Conservation (phyloP, 2,888 invertebrate species). For the Isoperla grammatica region DNA sequence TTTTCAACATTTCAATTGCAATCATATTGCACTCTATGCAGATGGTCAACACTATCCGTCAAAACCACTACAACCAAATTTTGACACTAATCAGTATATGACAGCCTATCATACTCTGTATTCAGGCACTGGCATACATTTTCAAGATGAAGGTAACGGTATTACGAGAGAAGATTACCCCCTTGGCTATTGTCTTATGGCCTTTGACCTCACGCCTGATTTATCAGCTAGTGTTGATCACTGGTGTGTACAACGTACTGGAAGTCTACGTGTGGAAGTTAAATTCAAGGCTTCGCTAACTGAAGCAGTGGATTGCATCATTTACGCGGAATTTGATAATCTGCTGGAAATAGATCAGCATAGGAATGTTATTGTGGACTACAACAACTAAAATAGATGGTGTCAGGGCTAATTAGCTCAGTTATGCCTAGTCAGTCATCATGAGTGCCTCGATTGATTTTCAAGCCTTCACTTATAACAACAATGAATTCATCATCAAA, state of each 20-base stretch:
- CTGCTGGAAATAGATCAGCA: background rate
- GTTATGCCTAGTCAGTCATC: background rate
- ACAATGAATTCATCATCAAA: background rate
- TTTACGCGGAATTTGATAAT: background rate
- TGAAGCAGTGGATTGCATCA: background rate
- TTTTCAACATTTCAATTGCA: slow-evolving; percentile 32
- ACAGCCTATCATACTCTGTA: background rate
- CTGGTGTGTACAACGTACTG: background rate
- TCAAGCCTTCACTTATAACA: background rate
- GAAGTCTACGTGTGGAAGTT: background rate
- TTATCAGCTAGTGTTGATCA: background rate
- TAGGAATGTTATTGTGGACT: background rate
- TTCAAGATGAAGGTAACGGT: background rate
- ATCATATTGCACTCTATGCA: slow-evolving; percentile 27
- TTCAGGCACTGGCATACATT: background rate
- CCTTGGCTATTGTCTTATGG: background rate
- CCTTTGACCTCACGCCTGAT: slow-evolving; percentile 5
- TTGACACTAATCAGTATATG: slow-evolving; percentile 10
- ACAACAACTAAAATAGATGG: background rate
- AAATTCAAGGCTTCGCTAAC: background rate
- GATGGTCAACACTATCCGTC: slow-evolving; percentile 33
- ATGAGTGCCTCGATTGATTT: background rate
- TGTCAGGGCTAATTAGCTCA: too few relatives aligned
- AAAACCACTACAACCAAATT: slow-evolving; percentile 27
- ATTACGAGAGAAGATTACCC: background rate